These are phyloP conservation scores for Hydrophis major DNA, from an alignment of 2,797 vertebrate genomes.

Conservation along the genomic window DNA sequence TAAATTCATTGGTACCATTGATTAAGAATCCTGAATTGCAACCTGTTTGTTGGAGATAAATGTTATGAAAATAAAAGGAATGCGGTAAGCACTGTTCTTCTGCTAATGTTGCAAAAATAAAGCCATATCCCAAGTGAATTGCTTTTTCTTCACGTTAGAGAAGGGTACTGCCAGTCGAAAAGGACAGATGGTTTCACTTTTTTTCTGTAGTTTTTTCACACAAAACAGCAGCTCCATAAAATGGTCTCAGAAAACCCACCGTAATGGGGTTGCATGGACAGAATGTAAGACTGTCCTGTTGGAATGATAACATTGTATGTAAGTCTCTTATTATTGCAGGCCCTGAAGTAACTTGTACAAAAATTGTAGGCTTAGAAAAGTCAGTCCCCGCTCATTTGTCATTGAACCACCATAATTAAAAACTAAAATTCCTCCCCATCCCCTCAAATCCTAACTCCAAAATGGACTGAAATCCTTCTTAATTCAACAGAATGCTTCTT, in stretches of 20 bases:
- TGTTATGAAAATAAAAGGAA: neutral
- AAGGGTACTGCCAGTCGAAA: neutral
- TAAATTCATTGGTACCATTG: neutral
- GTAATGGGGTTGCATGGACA: neutral
- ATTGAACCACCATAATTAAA: neutral
- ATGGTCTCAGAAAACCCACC: neutral
- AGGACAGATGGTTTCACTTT: neutral
- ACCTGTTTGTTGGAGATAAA: neutral
- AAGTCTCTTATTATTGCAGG: neutral
- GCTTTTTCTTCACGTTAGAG: neutral
- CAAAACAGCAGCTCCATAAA: neutral
- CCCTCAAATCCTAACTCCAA: neutral
- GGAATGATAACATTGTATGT: neutral
- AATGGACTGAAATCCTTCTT: slow-evolving; percentile 1
- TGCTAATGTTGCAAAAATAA: neutral
- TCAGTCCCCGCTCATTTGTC: neutral
- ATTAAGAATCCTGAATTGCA: slow-evolving; percentile 16
- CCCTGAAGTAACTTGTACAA: neutral
- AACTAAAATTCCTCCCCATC: neutral
- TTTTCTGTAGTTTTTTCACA: neutral
- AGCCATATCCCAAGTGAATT: neutral
- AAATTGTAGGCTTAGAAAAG: neutral
- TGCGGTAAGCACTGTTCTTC: neutral
- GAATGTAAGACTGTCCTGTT: slow-evolving; percentile 16
- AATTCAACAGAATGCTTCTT: neutral